Evolutionary conservation across 2,888 invertebrate species (phyloP).

Genomic region (Synanthedon formicaeformis): DNA sequence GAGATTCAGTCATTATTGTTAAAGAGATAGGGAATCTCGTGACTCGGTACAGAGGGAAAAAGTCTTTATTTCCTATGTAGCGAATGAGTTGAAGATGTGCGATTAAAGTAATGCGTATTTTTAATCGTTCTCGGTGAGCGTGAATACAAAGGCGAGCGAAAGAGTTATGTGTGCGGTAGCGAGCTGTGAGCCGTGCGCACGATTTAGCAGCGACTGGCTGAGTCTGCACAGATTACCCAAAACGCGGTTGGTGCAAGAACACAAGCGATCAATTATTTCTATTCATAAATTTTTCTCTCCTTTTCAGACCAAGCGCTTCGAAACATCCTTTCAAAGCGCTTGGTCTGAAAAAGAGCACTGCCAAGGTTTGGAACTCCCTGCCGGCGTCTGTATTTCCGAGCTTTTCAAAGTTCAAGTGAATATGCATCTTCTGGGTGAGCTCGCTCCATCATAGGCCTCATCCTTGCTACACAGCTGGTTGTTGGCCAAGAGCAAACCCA

Average conservation of each 20-base stretch:
- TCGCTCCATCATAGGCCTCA: too few species aligned
- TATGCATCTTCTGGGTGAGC: too few species aligned
- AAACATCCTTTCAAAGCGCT: too few species aligned
- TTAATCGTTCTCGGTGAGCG: conserved; percentile 18
- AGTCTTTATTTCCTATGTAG: conserved; percentile 17
- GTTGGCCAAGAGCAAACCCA: too few species aligned
- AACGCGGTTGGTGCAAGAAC: not conserved
- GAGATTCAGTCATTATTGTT: not conserved
- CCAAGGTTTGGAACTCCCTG: too few species aligned
- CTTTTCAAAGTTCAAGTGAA: too few species aligned
- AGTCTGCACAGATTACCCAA: conserved; percentile 19
- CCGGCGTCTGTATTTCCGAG: too few species aligned
- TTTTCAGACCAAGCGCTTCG: too few species aligned
- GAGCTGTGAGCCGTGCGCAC: conserved; percentile 19
- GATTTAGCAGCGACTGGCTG: conserved; percentile 25
- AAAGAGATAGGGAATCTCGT: too few species aligned
- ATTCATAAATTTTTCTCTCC: too few species aligned
- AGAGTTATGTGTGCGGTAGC: conserved; percentile 15
- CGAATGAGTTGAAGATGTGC: conserved; percentile 17
- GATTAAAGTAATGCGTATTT: conserved; percentile 13
- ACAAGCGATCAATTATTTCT: not conserved
- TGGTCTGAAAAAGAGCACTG: too few species aligned
- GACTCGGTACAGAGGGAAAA: conserved; percentile 13
- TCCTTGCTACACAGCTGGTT: too few species aligned
- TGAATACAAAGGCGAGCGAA: conserved; percentile 10